A percentile compares a stretch with the other conserved stretches of the same genome.
phyloP scores from a whole-genome alignment of 2,113 vertebrate species.

The Melospiza georgiana region DNA sequence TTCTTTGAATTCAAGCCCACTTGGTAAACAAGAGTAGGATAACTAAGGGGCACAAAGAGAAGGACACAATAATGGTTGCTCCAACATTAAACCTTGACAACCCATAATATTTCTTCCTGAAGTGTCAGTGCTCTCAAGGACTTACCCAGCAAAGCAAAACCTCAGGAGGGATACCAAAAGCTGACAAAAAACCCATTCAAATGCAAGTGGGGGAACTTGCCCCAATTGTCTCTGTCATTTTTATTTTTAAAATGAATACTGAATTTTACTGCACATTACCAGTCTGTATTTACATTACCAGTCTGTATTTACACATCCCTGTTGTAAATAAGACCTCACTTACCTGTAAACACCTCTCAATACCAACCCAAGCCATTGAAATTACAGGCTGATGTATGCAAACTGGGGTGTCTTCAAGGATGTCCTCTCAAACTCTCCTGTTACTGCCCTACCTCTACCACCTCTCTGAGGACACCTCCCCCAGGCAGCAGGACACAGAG shows the following conservation, averaged over 20 bases:
- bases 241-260: neutral
- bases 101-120: neutral
- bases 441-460: neutral
- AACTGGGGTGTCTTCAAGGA: neutral
- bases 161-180: neutral
- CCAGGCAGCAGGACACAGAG: neutral
- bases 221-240: neutral
- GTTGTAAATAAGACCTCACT: neutral
- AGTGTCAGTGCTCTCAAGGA: neutral
- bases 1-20: neutral
- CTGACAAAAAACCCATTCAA: neutral
- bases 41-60: neutral
- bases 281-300: neutral
- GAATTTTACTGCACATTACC: neutral
- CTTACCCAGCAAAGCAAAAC: neutral
- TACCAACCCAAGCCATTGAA: neutral
- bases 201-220: neutral
- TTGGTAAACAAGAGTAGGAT: neutral
- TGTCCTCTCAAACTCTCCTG: neutral
- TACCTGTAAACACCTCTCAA: neutral
- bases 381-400: fast-evolving
- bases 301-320: neutral
- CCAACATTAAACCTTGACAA: neutral
- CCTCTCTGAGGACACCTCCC: neutral
- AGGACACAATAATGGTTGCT: neutral